Base-by-base conservation (phyloP, 2,113 vertebrate species). In the Falcunculus frontatus region DNA sequence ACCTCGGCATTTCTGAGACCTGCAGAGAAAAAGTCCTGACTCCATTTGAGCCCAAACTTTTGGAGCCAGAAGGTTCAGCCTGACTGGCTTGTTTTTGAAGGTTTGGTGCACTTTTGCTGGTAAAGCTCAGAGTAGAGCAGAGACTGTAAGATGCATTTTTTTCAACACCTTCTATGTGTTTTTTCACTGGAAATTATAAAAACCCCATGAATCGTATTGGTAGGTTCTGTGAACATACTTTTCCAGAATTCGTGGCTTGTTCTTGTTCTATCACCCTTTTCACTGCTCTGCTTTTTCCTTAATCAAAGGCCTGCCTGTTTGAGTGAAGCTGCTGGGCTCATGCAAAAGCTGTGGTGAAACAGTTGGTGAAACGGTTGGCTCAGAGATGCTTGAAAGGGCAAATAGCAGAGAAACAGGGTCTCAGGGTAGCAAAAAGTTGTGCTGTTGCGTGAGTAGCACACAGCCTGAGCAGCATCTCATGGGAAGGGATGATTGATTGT, bases 341-440 rank as follows among this genome's bases (percentile, higher is more conserved):
- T 84, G 92, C 69, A 91, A 95, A 96, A 77, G n/a, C 42, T 59
- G 27, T 52, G 81, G 84, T 78, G 73, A 80, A 90, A n/a, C 72
- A 64, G 67, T 76, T 93, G 88, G 94, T 75, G 75, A 74, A 74
- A 37, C 7, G 19, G 57, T 50, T 81, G 72, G 81, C 35, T 89
- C 53, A 56, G 89, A 1, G 27, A 19, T 49, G 67, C 85, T 39
- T 76, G 70, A 41, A 55, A 44, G 49, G 41, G 26, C 72, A 85
- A 59, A 67, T 2, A 63, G 60, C 3, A 23, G 52, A 63, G 60
- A 55, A 89, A 12, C 35, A 42, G 46, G 8, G 19, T 93, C 56
- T 16, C 13, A 37, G 57, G 18, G 53, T 32, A 14, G 32, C 6
- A 6, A 70, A 50, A 50, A 19, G 18, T 69, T 85, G 30, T 78